Conservation (phyloP, 2,888 invertebrate genomes). For the Agonopterix heracliana region DNA sequence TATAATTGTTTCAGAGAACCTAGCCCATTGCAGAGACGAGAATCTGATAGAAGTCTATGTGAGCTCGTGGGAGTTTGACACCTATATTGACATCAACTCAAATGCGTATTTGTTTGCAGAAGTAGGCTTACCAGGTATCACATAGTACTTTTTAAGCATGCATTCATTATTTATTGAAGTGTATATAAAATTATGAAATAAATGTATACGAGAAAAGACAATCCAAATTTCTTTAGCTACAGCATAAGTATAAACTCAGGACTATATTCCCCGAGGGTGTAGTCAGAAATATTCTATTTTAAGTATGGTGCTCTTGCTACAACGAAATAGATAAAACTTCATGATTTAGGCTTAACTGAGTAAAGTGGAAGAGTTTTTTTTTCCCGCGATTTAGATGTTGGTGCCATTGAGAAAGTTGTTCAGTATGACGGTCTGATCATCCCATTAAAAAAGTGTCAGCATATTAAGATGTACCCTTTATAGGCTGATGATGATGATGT, state of each 20-base stretch:
- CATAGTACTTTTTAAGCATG: conserved; percentile 16
- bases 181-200: not conserved
- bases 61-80: conserved; percentile 58
- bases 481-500: too few relatives aligned
- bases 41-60: conserved; percentile 53
- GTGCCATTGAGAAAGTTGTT: too few relatives aligned
- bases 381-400: too few relatives aligned
- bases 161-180: not conserved
- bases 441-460: too few relatives aligned
- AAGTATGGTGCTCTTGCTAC: not conserved
- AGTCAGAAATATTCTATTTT: too few relatives aligned
- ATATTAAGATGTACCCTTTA: too few relatives aligned
- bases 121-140: conserved; percentile 40
- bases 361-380: too few relatives aligned
- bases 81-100: conserved; percentile 41
- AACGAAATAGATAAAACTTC: too few relatives aligned
- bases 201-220: not conserved
- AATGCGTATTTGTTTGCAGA: conserved; percentile 58
- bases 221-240: not conserved
- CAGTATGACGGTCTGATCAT: too few relatives aligned
- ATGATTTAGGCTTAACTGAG: too few relatives aligned
- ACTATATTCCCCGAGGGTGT: too few relatives aligned
- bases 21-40: conserved; percentile 64
- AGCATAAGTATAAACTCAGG: too few relatives aligned
- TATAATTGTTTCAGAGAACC: conserved; percentile 55